A percentile compares a stretch with the other conserved stretches of the same genome.
Evolutionary conservation across 2,888 invertebrate genomes (phyloP).

Genomic region (Eurytoma adleriae): DNA sequence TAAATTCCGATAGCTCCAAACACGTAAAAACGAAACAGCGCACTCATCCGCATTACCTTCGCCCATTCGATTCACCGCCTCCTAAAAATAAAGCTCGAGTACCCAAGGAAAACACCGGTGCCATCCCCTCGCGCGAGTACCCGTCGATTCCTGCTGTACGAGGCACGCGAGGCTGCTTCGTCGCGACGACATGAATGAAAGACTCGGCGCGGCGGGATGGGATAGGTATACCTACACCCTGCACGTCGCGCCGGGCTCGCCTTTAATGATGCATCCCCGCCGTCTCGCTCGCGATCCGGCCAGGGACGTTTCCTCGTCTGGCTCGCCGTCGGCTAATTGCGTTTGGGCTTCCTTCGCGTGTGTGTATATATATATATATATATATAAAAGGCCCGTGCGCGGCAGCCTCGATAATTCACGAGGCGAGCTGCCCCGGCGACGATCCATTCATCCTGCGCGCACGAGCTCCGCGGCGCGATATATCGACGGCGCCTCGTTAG

Average conservation of each 20-base stretch:
- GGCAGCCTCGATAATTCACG: constrained; percentile 50
- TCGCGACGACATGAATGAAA: constrained; percentile 45
- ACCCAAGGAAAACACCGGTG: not conserved
- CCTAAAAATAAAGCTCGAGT: no score
- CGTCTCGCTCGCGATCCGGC: constrained; percentile 8
- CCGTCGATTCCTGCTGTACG: no score
- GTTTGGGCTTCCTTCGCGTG: constrained; percentile 48
- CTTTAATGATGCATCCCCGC: constrained; percentile 52
- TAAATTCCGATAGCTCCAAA: no score
- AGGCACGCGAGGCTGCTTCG: not conserved
- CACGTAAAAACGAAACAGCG: no score
- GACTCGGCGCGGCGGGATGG: not conserved
- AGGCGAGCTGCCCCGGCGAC: constrained; percentile 34
- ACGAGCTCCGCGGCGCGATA: not conserved
- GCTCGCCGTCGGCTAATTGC: constrained; percentile 43
- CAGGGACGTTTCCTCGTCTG: constrained; percentile 47
- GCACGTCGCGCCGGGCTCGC: not conserved
- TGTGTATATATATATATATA: constrained; percentile 19
- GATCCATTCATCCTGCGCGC: constrained; percentile 57
- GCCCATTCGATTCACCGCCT: no score
- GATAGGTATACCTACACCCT: not conserved
- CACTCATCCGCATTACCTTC: no score
- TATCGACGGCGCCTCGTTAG: constrained; percentile 49
- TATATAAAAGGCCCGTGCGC: not conserved
- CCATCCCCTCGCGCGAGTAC: not conserved